Base-by-base conservation (phyloP, 1,140 invertebrate species). In the Adoxophyes honmai region DNA sequence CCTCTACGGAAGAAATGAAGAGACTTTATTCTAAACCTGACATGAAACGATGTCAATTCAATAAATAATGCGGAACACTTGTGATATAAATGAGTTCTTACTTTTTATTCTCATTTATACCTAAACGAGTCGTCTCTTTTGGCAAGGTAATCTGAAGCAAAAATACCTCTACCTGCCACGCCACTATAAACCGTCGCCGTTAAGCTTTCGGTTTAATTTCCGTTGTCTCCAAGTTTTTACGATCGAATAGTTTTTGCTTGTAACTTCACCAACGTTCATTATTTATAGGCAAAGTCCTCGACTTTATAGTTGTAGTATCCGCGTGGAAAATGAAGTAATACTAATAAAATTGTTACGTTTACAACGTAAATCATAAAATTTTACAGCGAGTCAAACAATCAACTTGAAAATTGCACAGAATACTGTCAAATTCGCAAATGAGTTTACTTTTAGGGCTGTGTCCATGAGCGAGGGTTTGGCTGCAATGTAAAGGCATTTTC, bases 361-460 rank as follows among this genome's bases (percentile, higher is more conserved):
- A 48, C 42, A 48, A 1, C 11, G 42, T 48, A 48, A 33, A 48
- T 48, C 21, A 13, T 48, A 11, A 48, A 48, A 48, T 10, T 48
- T 48, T 48, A 13, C 44, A 55, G 44, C 16, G 33, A 48, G 52
- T 54, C 57, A 54, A 57, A 54, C 37, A 54, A 39, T 53, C 36
- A 18, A 39, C 51, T 63, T 51, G 8, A 48, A 48, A 48, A 21
- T 16, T 28, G 1, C n/a, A 48, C n/a, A 21, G n/a, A n/a, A 0
- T 21, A n/a, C 14, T 42, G 14, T 16, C 11, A 13, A 5, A 33
- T 48, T n/a, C 6, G 42, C 21, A 28, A 48, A 28, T 28, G 2
- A 6, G 21, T 28, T 28, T 28, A n/a, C n/a, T n/a, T n/a, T n/a
- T n/a, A n/a, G n/a, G n/a, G n/a, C n/a, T n/a, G n/a, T n/a, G n/a